A percentile compares a stretch with the other conserved stretches of the same genome.
These are phyloP conservation scores for Potamarius usumacintae DNA, from an alignment of 2,113 vertebrate species.

Conservation along the genomic window DNA sequence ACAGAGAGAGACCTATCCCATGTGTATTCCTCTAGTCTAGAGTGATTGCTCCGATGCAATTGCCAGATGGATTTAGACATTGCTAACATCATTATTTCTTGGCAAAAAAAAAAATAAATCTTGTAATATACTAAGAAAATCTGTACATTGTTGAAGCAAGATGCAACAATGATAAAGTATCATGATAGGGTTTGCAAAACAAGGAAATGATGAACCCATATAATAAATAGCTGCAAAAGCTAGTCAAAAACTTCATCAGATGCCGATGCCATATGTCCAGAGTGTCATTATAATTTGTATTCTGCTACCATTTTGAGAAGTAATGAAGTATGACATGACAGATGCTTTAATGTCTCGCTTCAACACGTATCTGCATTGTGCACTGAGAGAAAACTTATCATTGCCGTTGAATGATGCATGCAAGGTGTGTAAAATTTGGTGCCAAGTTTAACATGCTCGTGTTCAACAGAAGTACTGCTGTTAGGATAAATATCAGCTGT, in stretches of 20 bases:
- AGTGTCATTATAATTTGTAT: constrained; percentile 23
- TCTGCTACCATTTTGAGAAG: constrained; percentile 15
- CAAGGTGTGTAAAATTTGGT: neutral
- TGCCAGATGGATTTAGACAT: constrained; percentile 6
- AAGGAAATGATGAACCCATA: constrained; percentile 19
- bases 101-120: neutral
- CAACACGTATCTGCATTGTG: neutral
- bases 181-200: constrained; percentile 1
- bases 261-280: neutral
- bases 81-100: neutral
- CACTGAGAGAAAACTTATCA: constrained; percentile 35
- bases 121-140: constrained; percentile 6
- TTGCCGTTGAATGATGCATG: neutral
- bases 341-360: constrained; percentile 58
- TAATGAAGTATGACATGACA: constrained; percentile 46
- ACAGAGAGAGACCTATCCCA: constrained; percentile 12
- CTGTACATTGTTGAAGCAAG: neutral
- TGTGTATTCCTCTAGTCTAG: constrained; percentile 20
- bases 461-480: constrained; percentile 23
- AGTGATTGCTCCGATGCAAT: constrained; percentile 5
- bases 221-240: constrained; percentile 15
- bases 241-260: neutral
- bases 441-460: neutral
- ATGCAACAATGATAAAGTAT: constrained; percentile 11
- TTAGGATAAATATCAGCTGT: constrained; percentile 54